A percentile compares a stretch with the other conserved stretches of the same genome.
These are phyloP conservation scores for Apis laboriosa DNA, from an alignment of 1,140 invertebrate genomes.

Conservation along the genomic window DNA sequence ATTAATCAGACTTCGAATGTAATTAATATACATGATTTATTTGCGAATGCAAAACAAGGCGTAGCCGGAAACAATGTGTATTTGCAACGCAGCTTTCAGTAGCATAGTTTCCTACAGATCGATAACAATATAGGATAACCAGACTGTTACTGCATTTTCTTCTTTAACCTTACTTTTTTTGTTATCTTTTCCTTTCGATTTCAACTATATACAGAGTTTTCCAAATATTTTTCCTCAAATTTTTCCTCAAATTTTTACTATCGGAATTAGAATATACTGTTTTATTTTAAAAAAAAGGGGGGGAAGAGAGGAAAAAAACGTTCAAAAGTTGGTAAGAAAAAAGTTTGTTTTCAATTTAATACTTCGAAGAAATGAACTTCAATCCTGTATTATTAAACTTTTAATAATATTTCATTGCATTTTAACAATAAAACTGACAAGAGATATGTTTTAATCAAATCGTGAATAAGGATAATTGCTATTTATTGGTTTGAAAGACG, in stretches of 20 bases:
- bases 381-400: background rate
- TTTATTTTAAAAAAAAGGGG: no score
- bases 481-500: no score
- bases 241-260: no score
- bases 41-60: conserved; percentile 11
- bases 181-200: background rate
- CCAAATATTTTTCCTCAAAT: no score
- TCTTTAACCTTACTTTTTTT: background rate
- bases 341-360: background rate
- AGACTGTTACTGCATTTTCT: background rate
- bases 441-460: background rate
- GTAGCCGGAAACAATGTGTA: conserved; percentile 3
- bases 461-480: background rate
- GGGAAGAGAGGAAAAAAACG: background rate
- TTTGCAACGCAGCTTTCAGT: conserved; percentile 5
- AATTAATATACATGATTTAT: conserved; percentile 8
- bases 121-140: conserved; percentile 2
- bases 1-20: background rate
- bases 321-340: background rate
- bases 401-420: background rate
- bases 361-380: background rate
- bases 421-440: background rate
- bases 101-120: conserved; percentile 5
- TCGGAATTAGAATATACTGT: no score
- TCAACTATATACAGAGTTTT: no score